phyloP scores from a whole-genome alignment of 2,797 vertebrate species.

The Florisuga fusca region DNA sequence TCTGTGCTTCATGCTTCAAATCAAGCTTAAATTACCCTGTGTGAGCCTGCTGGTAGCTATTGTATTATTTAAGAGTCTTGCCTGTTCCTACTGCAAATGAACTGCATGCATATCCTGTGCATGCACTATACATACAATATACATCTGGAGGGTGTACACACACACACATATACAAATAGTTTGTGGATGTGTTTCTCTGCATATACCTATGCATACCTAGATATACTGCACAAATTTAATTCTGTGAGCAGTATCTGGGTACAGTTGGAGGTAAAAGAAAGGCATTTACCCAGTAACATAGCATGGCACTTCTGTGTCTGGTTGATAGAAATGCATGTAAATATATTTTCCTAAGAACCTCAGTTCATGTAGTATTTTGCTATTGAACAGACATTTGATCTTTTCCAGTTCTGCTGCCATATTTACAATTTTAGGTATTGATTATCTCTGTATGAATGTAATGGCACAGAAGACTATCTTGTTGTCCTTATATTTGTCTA shows the following conservation, averaged over 20 bases:
- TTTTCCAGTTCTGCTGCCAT: not conserved
- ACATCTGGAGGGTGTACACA: not conserved
- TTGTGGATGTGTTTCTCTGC: not conserved
- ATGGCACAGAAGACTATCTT: not conserved
- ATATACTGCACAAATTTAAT: not conserved
- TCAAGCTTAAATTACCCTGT: not conserved
- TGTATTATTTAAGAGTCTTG: slow-evolving; percentile 33
- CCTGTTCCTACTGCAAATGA: not conserved
- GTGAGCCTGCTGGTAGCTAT: slow-evolving; percentile 17
- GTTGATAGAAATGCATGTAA: not conserved
- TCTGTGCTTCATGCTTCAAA: not conserved
- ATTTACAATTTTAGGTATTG: not conserved
- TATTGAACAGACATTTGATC: not conserved
- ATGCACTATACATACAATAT: not conserved
- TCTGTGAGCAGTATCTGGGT: not conserved
- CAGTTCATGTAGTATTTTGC: not conserved
- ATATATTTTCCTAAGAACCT: not conserved
- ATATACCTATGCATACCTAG: not conserved
- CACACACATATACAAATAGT: not conserved
- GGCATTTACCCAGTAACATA: not conserved
- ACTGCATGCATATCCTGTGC: not conserved
- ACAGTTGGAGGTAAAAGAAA: not conserved
- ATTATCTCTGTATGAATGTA: not conserved
- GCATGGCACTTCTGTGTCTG: fast-evolving
- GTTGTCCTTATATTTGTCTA: not conserved